phyloP scores from a whole-genome alignment of 2,888 invertebrate species.

The Microctonus aethiopoides region DNA sequence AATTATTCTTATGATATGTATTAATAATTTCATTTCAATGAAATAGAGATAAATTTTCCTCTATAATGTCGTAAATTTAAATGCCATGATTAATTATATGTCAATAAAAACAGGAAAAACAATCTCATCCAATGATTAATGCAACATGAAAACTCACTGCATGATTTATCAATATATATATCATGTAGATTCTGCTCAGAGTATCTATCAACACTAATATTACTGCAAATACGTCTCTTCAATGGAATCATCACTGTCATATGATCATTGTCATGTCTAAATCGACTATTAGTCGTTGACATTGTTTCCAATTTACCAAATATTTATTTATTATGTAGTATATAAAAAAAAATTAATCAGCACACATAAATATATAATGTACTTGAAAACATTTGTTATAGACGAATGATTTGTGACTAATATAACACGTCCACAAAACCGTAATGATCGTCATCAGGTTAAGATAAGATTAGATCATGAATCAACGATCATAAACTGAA shows the following conservation, averaged over 20 bases:
- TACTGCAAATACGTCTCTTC: conserved; percentile 49
- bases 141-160: conserved; percentile 46
- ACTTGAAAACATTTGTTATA: not conserved
- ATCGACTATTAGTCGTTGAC: conserved; percentile 38
- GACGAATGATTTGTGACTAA: not conserved
- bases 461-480: conserved; percentile 44
- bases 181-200: conserved; percentile 56
- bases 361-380: conserved; percentile 11
- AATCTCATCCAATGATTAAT: too few relatives aligned
- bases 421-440: not conserved
- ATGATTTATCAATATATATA: conserved; percentile 39
- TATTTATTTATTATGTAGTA: not conserved
- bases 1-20: too few relatives aligned
- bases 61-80: too few relatives aligned
- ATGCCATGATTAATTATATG: too few relatives aligned
- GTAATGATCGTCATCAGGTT: not conserved
- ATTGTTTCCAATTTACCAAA: conserved; percentile 1
- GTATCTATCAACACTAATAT: conserved; percentile 57
- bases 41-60: too few relatives aligned
- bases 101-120: too few relatives aligned
- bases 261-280: conserved; percentile 25
- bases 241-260: conserved; percentile 40
- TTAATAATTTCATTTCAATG: too few relatives aligned
- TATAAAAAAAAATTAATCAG: conserved; percentile 26
- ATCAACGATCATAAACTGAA: not conserved